phyloP scores from a whole-genome alignment of 2,888 invertebrate species.

The Onchidella celtica region DNA sequence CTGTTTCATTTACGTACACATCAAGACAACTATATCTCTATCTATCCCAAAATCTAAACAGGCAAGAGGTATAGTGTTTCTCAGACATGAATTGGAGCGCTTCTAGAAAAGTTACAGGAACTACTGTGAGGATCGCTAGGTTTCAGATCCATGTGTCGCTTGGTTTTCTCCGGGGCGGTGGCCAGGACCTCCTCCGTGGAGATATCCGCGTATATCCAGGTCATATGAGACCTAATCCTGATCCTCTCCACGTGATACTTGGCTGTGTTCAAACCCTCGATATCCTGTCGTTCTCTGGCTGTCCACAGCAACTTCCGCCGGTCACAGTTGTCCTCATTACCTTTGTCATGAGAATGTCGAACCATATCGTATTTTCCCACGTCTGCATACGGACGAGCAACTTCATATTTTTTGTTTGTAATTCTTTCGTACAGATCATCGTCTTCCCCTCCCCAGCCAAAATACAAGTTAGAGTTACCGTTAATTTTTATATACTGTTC shows the following conservation, averaged over 20 bases:
- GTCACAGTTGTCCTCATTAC: slow-evolving; percentile 24
- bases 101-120: slow-evolving; percentile 9
- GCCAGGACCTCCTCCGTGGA: not conserved
- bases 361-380: slow-evolving; percentile 24
- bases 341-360: slow-evolving; percentile 11
- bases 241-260: not conserved
- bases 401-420: slow-evolving; percentile 4
- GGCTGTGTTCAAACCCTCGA: slow-evolving; percentile 13
- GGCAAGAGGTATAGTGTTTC: no score
- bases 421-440: slow-evolving; percentile 18
- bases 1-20: no score
- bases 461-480: slow-evolving; percentile 25
- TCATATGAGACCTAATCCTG: slow-evolving; percentile 17
- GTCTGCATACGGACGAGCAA: slow-evolving; percentile 6
- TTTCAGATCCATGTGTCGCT: not conserved
- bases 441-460: slow-evolving; percentile 36
- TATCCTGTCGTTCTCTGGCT: slow-evolving; percentile 24
- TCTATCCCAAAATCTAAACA: no score
- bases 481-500: slow-evolving; percentile 5
- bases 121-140: not conserved
- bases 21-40: no score
- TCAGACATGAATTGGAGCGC: slow-evolving; percentile 15
- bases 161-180: slow-evolving; percentile 1
- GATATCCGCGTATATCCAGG: slow-evolving; percentile 7
- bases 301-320: not conserved